Percentiles rank a stretch among this genome's conserved stretches.
Conservation (phyloP, 2,113 vertebrate species). For the Pycnonotus jocosus region DNA sequence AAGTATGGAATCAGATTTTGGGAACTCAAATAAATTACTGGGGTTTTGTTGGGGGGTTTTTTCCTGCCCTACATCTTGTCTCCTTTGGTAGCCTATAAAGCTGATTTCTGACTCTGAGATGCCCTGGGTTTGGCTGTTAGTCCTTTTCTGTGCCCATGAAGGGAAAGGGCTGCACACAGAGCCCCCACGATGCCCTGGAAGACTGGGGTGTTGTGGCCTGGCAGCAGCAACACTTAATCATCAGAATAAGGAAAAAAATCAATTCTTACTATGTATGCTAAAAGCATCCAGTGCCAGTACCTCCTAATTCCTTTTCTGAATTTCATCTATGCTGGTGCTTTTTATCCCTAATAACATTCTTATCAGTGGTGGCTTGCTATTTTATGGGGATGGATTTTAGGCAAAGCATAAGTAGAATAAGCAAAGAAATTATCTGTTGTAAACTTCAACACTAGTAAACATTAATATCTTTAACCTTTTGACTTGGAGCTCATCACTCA, state of each 20-base stretch:
- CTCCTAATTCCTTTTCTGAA: not conserved
- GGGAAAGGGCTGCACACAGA: not conserved
- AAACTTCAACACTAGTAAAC: not conserved
- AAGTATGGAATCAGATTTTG: not conserved
- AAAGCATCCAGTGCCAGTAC: not conserved
- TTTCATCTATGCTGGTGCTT: not conserved
- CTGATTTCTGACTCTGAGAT: not conserved
- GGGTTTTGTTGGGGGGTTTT: not conserved
- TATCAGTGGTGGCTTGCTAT: not conserved
- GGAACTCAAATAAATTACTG: not conserved
- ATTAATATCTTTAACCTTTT: not conserved
- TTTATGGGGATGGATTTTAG: not conserved
- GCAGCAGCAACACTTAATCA: not conserved
- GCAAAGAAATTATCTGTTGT: not conserved
- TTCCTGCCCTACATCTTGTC: not conserved
- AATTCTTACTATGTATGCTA: not conserved
- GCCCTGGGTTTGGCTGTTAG: not conserved
- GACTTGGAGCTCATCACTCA: not conserved
- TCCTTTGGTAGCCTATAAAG: not conserved
- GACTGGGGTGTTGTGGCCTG: not conserved
- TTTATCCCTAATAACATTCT: not conserved
- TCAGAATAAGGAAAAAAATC: not conserved
- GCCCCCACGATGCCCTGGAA: not conserved
- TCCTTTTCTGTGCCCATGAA: not conserved
- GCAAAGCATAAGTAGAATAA: not conserved